phyloP scores from a whole-genome alignment of 1,140 invertebrate genomes.

The Zaprionus camerounensis region DNA sequence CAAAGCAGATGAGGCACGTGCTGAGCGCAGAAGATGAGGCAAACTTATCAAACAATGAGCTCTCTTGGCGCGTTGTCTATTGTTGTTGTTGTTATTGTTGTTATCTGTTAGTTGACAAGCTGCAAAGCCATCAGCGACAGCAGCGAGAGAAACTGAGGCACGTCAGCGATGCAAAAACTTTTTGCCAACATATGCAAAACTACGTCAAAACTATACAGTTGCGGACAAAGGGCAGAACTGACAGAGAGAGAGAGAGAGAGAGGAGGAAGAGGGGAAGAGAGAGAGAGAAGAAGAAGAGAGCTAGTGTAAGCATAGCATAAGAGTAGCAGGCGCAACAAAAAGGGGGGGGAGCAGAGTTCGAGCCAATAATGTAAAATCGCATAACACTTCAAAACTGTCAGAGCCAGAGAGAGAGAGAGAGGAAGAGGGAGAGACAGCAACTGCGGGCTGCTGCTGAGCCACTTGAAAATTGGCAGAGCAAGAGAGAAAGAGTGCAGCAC shows the following conservation, averaged over 20 bases:
- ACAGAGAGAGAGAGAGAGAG: background rate
- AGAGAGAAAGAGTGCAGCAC: background rate
- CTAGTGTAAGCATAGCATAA: slow-evolving; percentile 10
- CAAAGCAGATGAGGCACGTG: slow-evolving; percentile 31
- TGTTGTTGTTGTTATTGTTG: slow-evolving; percentile 6
- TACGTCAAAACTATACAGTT: slow-evolving; percentile 56
- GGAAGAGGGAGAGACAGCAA: background rate
- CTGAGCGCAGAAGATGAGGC: slow-evolving; percentile 9
- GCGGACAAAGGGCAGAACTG: slow-evolving; percentile 18
- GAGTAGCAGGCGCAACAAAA: background rate
- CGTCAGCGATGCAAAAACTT: slow-evolving; percentile 51
- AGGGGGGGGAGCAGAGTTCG: slow-evolving; percentile 18
- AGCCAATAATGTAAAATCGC: slow-evolving; percentile 80
- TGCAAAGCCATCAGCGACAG: slow-evolving; percentile 31
- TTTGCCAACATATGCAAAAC: slow-evolving; percentile 58
- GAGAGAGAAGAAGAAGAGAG: background rate
- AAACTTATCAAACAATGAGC: slow-evolving; percentile 32
- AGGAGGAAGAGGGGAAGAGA: slow-evolving; percentile 7
- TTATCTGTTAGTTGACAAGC: slow-evolving; percentile 50
- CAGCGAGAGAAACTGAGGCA: slow-evolving; percentile 6
- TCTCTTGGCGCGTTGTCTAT: background rate
- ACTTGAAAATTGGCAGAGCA: slow-evolving; percentile 69
- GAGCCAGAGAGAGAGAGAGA: slow-evolving; percentile 9
- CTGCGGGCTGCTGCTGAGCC: slow-evolving; percentile 41
- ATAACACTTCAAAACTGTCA: slow-evolving; percentile 74